These are phyloP conservation scores for Eupeodes corollae DNA, from an alignment of 1,140 invertebrate species.

Conservation along the genomic window DNA sequence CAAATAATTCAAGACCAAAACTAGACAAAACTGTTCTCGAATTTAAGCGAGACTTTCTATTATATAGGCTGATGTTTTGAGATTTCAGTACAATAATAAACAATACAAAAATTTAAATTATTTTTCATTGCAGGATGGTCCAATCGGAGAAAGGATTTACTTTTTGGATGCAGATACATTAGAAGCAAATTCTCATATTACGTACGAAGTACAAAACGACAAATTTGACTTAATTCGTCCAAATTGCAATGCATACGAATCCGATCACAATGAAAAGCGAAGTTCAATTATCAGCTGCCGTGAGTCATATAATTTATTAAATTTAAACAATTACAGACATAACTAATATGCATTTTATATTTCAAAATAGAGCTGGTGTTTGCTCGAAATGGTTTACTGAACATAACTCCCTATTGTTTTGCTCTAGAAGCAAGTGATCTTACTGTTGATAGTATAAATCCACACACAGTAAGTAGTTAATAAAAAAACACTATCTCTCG, in stretches of 20 bases:
- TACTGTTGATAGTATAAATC: conserved; percentile 11
- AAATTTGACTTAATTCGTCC: conserved; percentile 15
- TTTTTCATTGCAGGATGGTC: conserved; percentile 13
- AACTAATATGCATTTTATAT: too few species aligned
- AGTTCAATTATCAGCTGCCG: conserved; percentile 32
- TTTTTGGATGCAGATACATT: conserved; percentile 32
- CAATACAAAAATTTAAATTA: background rate
- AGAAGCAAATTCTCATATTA: conserved; percentile 20
- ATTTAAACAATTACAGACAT: too few species aligned
- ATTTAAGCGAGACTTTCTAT: too few species aligned
- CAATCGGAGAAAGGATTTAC: conserved; percentile 28
- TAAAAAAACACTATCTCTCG: too few species aligned
- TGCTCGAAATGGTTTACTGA: conserved; percentile 19
- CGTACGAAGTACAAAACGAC: conserved; percentile 27
- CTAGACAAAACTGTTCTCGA: too few species aligned
- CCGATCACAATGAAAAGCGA: conserved; percentile 29
- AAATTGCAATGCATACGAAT: conserved; percentile 28
- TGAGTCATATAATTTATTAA: conserved; percentile 13
- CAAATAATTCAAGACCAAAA: too few species aligned
- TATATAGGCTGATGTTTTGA: too few species aligned
- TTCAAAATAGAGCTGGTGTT: conserved; percentile 23
- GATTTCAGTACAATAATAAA: too few species aligned
- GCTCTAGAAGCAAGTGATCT: conserved; percentile 21
- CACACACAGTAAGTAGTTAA: too few species aligned
- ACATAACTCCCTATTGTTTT: conserved; percentile 22